Conservation (phyloP, 2,113 vertebrate genomes). For the Dermatemys mawii region DNA sequence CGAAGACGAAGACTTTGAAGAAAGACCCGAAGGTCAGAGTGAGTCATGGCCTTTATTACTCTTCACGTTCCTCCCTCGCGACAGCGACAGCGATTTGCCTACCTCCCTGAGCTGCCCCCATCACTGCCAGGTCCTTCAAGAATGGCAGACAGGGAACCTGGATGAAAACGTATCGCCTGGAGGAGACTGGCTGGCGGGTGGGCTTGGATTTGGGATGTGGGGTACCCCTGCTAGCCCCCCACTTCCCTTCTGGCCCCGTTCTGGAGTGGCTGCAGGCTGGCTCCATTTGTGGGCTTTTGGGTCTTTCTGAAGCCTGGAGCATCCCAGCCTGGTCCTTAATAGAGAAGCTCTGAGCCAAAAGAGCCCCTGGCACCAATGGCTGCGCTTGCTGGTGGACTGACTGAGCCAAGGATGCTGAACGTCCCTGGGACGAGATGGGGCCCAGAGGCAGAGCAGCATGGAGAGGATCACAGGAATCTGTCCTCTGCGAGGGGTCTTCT, state of each 20-base stretch:
- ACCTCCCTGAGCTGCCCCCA: neutral
- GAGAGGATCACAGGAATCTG: neutral
- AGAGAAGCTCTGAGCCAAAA: neutral
- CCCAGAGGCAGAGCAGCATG: neutral
- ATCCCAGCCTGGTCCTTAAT: neutral
- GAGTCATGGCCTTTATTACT: slow-evolving; percentile 47
- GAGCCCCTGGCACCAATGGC: accelerated
- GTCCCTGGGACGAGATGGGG: neutral
- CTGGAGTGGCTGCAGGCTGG: neutral
- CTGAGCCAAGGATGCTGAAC: neutral
- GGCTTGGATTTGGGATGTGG: accelerated
- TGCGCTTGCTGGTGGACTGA: accelerated
- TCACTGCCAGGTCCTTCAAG: neutral
- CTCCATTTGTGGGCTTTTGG: neutral
- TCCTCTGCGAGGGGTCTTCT: neutral
- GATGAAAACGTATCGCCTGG: neutral
- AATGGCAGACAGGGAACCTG: neutral
- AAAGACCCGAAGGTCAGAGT: slow-evolving; percentile 93
- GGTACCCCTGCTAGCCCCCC: neutral
- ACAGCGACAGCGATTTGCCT: neutral
- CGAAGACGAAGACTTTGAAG: slow-evolving; percentile 98
- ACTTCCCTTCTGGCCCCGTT: neutral
- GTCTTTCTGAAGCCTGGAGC: neutral
- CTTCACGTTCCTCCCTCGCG: neutral
- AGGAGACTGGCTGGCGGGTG: neutral